These are phyloP conservation scores for Tigriopus japonicus DNA, from an alignment of 1,140 invertebrate genomes.

Conservation along the genomic window DNA sequence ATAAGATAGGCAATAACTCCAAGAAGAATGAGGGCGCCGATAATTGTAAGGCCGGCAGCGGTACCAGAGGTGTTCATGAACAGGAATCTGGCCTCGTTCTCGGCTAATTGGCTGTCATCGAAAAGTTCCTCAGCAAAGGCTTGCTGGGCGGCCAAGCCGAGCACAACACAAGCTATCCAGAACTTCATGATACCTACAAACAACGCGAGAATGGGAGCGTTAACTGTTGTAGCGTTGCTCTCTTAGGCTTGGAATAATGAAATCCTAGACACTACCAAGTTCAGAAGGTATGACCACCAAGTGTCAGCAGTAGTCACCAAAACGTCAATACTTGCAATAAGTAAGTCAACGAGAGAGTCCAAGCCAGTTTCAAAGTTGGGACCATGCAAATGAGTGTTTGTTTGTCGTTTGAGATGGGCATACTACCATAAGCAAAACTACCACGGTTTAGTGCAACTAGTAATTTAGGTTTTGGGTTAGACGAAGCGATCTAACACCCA, in stretches of 20 bases:
- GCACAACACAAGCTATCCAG: background rate
- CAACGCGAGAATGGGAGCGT: too few relatives aligned
- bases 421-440: too few relatives aligned
- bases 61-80: conserved; percentile 11
- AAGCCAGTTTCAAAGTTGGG: too few relatives aligned
- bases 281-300: background rate
- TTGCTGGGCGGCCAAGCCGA: background rate
- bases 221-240: background rate
- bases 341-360: background rate
- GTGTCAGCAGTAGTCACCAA: background rate
- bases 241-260: background rate
- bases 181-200: too few relatives aligned
- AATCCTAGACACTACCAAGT: background rate
- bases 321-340: background rate
- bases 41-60: background rate
- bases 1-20: conserved; percentile 14
- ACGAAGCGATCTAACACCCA: too few relatives aligned
- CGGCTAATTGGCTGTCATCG: background rate
- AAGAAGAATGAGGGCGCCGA: conserved; percentile 11
- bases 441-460: too few relatives aligned
- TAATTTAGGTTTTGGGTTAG: too few relatives aligned
- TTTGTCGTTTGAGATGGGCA: too few relatives aligned
- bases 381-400: too few relatives aligned
- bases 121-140: background rate
- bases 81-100: conserved; percentile 6